These are phyloP conservation scores for Propithecus deckenii DNA, from an alignment of 2,797 vertebrate species.

Conservation along the genomic window DNA sequence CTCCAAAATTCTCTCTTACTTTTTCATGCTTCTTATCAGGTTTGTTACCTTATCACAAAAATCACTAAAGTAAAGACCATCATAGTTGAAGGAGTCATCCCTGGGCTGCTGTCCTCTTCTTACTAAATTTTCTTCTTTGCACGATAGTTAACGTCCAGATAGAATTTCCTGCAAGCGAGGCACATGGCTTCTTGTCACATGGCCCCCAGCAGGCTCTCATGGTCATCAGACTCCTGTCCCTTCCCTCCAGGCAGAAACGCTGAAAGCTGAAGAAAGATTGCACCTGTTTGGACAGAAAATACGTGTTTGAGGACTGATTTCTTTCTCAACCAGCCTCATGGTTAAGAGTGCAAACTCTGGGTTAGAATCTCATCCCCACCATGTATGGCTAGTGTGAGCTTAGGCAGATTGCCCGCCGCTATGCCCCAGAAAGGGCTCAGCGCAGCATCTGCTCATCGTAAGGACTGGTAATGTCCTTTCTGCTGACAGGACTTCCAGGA, in stretches of 20 bases:
- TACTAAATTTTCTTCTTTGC: accelerated
- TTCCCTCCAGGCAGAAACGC: not conserved
- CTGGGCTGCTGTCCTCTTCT: not conserved
- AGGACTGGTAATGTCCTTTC: not conserved
- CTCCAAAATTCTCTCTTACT: not conserved
- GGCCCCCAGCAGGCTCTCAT: not conserved
- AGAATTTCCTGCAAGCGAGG: not conserved
- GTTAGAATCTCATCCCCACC: not conserved
- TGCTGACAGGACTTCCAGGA: accelerated
- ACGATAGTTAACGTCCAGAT: not conserved
- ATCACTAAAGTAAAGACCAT: not conserved
- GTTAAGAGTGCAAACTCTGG: not conserved
- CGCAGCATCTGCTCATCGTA: accelerated
- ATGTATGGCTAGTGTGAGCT: accelerated
- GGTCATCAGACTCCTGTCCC: no score
- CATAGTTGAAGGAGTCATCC: accelerated
- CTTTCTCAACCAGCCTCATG: accelerated
- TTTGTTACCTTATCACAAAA: not conserved
- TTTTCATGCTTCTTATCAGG: not conserved
- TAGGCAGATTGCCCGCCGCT: no score
- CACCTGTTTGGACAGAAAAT: not conserved
- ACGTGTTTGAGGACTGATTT: not conserved
- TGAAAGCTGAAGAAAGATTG: not conserved
- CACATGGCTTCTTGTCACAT: accelerated
- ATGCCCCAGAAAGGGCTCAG: not conserved